Conservation (phyloP, 2,113 vertebrate species). For the Apteryx owenii region DNA sequence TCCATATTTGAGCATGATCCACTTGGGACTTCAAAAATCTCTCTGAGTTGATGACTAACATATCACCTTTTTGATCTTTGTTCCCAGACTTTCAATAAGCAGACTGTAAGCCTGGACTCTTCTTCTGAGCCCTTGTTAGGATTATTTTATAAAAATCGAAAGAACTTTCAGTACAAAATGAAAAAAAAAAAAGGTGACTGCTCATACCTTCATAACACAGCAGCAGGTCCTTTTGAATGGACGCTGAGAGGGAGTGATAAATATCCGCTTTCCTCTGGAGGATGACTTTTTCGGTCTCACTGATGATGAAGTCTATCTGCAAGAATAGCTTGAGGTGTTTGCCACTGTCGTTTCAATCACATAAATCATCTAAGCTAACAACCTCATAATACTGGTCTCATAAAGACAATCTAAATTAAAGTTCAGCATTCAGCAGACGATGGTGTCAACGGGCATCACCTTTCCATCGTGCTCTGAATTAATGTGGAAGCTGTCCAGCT, state of each 20-base stretch:
- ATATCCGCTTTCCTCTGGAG: conserved; percentile 50
- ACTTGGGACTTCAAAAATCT: neutral
- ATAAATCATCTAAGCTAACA: no score
- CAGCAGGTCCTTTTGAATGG: conserved; percentile 20
- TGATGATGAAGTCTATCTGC: conserved; percentile 46
- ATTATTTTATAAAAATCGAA: neutral
- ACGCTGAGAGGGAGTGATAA: conserved; percentile 18
- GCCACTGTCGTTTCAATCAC: accelerated
- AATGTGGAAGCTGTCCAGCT: neutral
- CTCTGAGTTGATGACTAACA: neutral
- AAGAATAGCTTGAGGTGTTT: neutral
- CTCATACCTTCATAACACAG: conserved; percentile 18
- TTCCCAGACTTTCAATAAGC: neutral
- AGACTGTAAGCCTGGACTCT: neutral
- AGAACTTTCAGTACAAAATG: neutral
- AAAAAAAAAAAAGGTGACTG: neutral
- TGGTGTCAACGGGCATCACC: neutral
- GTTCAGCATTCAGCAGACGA: neutral
- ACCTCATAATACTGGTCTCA: neutral
- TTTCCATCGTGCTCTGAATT: neutral
- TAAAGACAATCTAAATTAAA: accelerated
- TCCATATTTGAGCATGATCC: neutral
- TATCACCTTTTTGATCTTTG: neutral
- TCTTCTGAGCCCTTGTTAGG: neutral
- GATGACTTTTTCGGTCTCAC: conserved; percentile 33